Evolutionary conservation across 2,113 vertebrate species (phyloP).

Genomic region (Orthochromis indermauri): DNA sequence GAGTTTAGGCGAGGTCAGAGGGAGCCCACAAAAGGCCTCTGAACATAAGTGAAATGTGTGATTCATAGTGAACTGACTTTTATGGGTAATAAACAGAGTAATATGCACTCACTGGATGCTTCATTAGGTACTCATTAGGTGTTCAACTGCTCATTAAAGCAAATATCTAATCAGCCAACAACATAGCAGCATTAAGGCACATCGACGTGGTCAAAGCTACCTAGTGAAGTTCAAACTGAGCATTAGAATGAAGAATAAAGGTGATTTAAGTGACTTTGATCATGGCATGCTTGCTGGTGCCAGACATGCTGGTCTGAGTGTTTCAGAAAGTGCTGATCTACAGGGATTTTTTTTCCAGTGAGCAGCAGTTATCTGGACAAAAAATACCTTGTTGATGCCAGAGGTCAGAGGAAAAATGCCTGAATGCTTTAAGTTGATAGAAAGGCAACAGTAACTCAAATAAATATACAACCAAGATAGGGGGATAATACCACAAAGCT

Average conservation of each 20-base stretch:
- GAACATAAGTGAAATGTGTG: not conserved
- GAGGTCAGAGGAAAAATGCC: not conserved
- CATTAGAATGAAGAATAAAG: not conserved
- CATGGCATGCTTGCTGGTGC: not conserved
- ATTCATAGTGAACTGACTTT: not conserved
- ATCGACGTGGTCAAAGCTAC: not conserved
- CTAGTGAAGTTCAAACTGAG: not conserved
- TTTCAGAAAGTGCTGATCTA: not conserved
- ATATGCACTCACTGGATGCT: not conserved
- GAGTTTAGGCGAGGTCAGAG: not conserved
- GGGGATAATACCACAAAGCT: not conserved
- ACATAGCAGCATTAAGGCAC: not conserved
- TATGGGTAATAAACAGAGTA: not conserved
- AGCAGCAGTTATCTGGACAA: not conserved
- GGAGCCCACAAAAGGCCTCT: not conserved
- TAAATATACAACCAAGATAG: not conserved
- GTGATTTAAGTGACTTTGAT: not conserved
- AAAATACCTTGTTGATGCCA: not conserved
- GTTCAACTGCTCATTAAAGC: not conserved
- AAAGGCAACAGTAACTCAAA: not conserved
- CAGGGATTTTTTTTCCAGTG: not conserved
- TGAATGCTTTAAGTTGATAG: not conserved
- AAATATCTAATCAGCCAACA: not conserved
- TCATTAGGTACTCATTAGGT: not conserved
- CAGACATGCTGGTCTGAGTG: not conserved